Evolutionary conservation across 2,113 vertebrate genomes (phyloP), one percentile per base, ranked within the genome.

Genomic region (Muntiacus muntjak): DNA sequence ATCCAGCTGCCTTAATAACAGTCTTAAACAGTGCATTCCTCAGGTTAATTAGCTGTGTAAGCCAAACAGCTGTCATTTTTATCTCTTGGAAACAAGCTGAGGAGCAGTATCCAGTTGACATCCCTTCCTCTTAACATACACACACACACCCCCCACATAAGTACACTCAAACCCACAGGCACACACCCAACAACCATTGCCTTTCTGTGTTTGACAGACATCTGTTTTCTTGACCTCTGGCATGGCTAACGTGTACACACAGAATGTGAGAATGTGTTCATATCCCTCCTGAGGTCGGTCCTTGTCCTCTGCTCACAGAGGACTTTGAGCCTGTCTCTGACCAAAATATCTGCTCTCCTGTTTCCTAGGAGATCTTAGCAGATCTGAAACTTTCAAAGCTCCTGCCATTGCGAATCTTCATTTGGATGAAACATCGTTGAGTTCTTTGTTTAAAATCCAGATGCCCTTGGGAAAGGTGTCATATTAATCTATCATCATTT

Each of bases 21-120:
- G 78, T 28, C 86, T 94, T 81, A 57, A 50, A n/a, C 50, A 88
- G 81, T 55, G 74, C 92, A 62, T 97, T 83, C 85, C 81, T 81
- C 45, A 89, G 86, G 85, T 95, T 89, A 94, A 97, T 96, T 93
- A 96, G 52, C 93, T 89, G 82, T 95, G 83, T 57, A 94, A 95
- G 91, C 62, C 50, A 36, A 93, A 60, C 76, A 97, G 88, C 97
- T 97, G 95, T 94, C 88, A 57, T 89, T 95, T 97, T 94, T 83
- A 45, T 93, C 78, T 86, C 93, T 74, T 79, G 67, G 67, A 94
- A 91, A 50, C 50, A 86, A 76, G 76, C 57, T 79, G 52, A 86
- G 78, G 83, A 83, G 40, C 45, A 25, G 40, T 67, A 90, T 21
- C 47, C 91, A 91, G 50, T 60, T 87, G 78, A 87, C 12, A 6